Evolutionary conservation across 2,888 invertebrate species (phyloP).

Genomic region (Lamproptera curius): DNA sequence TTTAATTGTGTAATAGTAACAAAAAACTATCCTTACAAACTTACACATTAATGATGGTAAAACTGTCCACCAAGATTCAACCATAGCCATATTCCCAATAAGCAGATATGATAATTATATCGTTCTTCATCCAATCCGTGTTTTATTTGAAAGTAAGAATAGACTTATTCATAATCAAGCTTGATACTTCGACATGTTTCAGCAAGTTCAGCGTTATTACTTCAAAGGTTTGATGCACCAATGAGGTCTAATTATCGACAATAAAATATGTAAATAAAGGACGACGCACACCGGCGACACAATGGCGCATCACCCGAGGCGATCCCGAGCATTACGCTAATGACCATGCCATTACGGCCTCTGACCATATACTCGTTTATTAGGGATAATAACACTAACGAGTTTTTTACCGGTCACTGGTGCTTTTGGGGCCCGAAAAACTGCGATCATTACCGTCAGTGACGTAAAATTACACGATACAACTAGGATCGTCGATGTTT

Average conservation of each 20-base stretch:
- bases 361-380: constrained; percentile 59
- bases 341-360: constrained; percentile 55
- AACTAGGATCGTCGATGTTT: constrained; percentile 40
- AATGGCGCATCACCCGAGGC: constrained; percentile 40
- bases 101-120: too few species aligned
- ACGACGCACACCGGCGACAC: constrained; percentile 43
- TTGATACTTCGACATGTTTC: too few species aligned
- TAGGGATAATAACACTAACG: constrained; percentile 65
- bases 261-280: constrained; percentile 26
- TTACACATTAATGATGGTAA: too few species aligned
- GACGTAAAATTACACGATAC: constrained; percentile 48
- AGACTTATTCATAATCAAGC: too few species aligned
- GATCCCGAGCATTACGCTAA: constrained; percentile 49
- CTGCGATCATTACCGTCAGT: constrained; percentile 35
- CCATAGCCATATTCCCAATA: too few species aligned
- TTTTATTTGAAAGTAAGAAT: too few species aligned
- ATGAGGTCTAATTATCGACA: constrained; percentile 16
- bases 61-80: too few species aligned
- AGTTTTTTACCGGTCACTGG: constrained; percentile 54
- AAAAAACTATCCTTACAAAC: too few species aligned
- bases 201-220: too few species aligned
- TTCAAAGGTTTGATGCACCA: not conserved
- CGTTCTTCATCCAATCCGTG: too few species aligned
- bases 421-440: constrained; percentile 44
- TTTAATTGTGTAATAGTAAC: too few species aligned